Evolutionary conservation across 1,140 invertebrate genomes (phyloP), one percentile per base, ranked within the genome.

Genomic region (Nilaparvata lugens): DNA sequence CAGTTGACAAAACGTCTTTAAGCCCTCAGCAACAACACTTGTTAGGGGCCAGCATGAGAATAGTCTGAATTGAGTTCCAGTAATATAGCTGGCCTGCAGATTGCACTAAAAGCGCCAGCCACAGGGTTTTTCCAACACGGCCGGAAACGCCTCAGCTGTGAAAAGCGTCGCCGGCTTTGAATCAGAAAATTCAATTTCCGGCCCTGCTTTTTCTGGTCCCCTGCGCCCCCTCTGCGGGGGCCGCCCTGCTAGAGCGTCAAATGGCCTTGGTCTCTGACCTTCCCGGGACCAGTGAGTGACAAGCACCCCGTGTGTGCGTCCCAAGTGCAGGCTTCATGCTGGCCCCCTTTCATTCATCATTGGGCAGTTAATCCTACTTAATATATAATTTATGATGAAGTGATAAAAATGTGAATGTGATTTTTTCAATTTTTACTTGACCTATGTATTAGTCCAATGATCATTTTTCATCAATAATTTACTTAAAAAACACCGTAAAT

Each of bases 31-130:
- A 64, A 60, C 58, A 48, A 19, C 6, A 11, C 14, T 63, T 35
- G 31, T 35, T 35, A 58, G 35, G 59, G 75, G 72, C 74, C 75
- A 75, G 73, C 71, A 66, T 71, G 72, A 80, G 78, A 80, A 72
- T 80, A 80, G 78, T 80, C 78, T 80, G 78, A 80, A 80, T 80
- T 78, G 78, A 79, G 78, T 80, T 80, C 73, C 76, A 70, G 54
- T 45, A 35, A 11, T 35, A 6, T 35, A 57, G 25, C 55, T 54
- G 65, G 73, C 77, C 73, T 74, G 76, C 77, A 79, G 67, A 80
- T 80, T 74, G 72, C 69, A 80, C 78, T 80, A 66, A 79, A 79
- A 79, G 62, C 60, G 78, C 78, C 70, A 73, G 74, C 70, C 70
- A 75, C 73, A 71, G 72, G 77, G 75, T 48, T 76, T 63, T 80